These are phyloP conservation scores for Temnothorax longispinosus DNA, from an alignment of 1,140 invertebrate species.

Conservation along the genomic window DNA sequence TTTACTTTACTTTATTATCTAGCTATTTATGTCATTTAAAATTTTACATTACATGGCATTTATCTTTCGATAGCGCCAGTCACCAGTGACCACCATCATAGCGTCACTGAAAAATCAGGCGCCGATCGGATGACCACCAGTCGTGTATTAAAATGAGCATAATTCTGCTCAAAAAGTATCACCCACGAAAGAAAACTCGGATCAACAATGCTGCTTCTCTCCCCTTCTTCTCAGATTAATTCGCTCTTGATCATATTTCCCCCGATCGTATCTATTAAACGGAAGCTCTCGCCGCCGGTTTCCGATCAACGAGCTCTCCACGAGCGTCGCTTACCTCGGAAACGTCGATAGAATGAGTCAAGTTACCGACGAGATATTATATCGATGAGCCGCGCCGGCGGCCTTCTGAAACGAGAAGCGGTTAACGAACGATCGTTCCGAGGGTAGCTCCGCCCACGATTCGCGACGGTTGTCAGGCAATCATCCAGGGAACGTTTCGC, in stretches of 20 bases:
- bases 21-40: not conserved
- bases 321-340: not conserved
- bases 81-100: not conserved
- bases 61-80: not conserved
- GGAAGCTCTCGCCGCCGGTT: not conserved
- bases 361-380: constrained; percentile 29
- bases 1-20: no score
- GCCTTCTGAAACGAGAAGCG: constrained; percentile 44
- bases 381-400: constrained; percentile 42
- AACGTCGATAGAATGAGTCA: constrained; percentile 10
- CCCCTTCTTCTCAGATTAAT: not conserved
- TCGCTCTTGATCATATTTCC: not conserved
- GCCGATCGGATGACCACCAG: not conserved
- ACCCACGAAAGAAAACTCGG: not conserved
- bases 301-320: not conserved
- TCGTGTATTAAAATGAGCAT: not conserved
- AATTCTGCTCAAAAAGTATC: not conserved
- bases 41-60: not conserved
- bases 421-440: constrained; percentile 62
- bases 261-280: not conserved
- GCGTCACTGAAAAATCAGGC: not conserved
- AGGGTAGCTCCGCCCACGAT: constrained; percentile 75
- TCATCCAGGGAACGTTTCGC: constrained; percentile 60
- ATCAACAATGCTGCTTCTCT: not conserved
- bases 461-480: constrained; percentile 77